Conservation (phyloP, 2,797 vertebrate species). For the Alca torda region DNA sequence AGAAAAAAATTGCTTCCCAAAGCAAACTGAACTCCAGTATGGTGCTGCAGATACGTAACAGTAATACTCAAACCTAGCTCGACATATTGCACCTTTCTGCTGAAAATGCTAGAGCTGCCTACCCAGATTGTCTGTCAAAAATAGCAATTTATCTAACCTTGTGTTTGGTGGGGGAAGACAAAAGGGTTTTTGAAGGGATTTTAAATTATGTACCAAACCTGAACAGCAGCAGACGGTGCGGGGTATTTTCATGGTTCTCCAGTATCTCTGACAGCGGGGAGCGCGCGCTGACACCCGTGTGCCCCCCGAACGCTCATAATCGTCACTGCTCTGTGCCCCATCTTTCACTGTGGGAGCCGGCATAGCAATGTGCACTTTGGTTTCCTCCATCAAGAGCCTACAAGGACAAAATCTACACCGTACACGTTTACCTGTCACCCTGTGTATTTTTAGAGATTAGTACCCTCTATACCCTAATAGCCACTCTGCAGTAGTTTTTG, state of each 20-base stretch:
- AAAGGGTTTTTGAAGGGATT: neutral
- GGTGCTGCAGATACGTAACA: neutral
- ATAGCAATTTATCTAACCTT: neutral
- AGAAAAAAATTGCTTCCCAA: neutral
- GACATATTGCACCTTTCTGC: neutral
- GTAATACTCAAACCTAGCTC: neutral
- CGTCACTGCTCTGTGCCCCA: neutral
- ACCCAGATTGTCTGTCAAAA: neutral
- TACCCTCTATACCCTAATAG: neutral
- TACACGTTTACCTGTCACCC: neutral
- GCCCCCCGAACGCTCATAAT: neutral
- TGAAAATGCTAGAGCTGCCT: neutral
- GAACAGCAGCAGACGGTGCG: neutral
- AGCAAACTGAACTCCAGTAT: neutral
- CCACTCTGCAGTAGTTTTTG: neutral
- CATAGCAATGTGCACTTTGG: neutral
- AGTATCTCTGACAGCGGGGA: neutral
- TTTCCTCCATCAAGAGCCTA: neutral
- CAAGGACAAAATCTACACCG: neutral
- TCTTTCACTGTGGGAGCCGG: neutral
- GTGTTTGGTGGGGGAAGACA: neutral
- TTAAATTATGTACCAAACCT: neutral
- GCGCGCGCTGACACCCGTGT: neutral
- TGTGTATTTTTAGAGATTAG: neutral
- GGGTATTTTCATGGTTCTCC: neutral